Conservation (phyloP, 2,888 invertebrate genomes). For the Nephrotoma flavescens region DNA sequence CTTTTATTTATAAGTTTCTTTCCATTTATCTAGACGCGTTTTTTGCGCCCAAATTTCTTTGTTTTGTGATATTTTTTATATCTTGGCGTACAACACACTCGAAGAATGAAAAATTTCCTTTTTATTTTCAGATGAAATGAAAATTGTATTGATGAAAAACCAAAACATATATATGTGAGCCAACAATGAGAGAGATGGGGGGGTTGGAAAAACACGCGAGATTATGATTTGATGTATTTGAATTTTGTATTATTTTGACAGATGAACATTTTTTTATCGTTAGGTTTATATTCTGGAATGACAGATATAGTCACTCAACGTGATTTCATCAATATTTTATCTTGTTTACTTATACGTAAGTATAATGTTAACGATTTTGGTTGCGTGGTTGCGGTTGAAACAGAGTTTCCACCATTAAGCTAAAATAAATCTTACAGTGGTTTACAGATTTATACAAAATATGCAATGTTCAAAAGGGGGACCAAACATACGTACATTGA, state of each 20-base stretch:
- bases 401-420: too few relatives aligned
- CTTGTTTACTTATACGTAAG: background rate
- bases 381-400: background rate
- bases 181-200: background rate
- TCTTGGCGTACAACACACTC: background rate
- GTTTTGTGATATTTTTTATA: background rate
- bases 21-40: background rate
- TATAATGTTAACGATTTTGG: background rate
- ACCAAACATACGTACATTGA: too few relatives aligned
- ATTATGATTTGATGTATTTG: background rate
- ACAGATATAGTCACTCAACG: background rate
- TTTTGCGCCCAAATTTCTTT: background rate
- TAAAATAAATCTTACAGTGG: too few relatives aligned
- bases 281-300: background rate
- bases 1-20: background rate
- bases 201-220: background rate
- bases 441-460: too few relatives aligned
- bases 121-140: background rate
- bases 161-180: background rate
- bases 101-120: background rate
- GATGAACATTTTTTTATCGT: background rate
- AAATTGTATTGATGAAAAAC: background rate
- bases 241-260: background rate
- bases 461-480: too few relatives aligned
- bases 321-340: background rate